These are phyloP conservation scores for Brienomyrus brachyistius DNA, from an alignment of 2,113 vertebrate genomes.

Conservation along the genomic window DNA sequence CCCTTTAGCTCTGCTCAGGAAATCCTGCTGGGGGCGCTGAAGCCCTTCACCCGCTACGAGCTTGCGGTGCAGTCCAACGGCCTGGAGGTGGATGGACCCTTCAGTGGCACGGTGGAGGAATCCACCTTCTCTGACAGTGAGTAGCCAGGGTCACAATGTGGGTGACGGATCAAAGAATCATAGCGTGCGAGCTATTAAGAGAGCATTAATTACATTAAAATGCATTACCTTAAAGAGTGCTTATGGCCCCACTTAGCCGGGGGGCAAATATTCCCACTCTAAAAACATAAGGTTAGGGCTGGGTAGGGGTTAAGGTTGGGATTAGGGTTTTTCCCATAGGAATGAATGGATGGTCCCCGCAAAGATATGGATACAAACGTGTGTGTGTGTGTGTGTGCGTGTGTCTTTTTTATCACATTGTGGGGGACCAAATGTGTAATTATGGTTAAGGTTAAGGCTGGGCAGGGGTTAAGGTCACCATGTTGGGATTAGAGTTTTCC, in stretches of 20 bases:
- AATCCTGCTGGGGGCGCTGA: constrained; percentile 79
- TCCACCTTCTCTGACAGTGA: constrained; percentile 86
- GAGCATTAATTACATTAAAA: not conserved
- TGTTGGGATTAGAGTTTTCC: too few species aligned
- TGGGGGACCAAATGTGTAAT: not conserved
- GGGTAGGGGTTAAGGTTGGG: not conserved
- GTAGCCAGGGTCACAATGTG: constrained; percentile 36
- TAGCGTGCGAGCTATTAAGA: not conserved
- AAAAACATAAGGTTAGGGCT: not conserved
- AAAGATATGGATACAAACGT: too few species aligned
- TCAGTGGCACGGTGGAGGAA: constrained; percentile 78
- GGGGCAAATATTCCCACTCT: not conserved
- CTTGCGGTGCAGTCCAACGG: constrained; percentile 91
- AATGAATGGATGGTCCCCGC: too few species aligned
- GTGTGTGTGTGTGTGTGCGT: not conserved
- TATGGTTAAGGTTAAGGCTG: not conserved
- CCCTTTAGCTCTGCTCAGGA: constrained; percentile 77
- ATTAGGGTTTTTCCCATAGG: too few species aligned
- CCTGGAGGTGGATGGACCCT: constrained; percentile 77
- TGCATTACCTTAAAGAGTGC: not conserved
- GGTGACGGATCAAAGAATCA: not conserved
- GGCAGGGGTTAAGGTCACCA: too few species aligned
- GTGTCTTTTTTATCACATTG: not conserved
- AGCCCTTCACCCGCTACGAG: constrained; percentile 90
- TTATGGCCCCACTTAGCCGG: not conserved